Evolutionary conservation across 2,888 invertebrate genomes (phyloP).

Genomic region (Amphipoea lucens): DNA sequence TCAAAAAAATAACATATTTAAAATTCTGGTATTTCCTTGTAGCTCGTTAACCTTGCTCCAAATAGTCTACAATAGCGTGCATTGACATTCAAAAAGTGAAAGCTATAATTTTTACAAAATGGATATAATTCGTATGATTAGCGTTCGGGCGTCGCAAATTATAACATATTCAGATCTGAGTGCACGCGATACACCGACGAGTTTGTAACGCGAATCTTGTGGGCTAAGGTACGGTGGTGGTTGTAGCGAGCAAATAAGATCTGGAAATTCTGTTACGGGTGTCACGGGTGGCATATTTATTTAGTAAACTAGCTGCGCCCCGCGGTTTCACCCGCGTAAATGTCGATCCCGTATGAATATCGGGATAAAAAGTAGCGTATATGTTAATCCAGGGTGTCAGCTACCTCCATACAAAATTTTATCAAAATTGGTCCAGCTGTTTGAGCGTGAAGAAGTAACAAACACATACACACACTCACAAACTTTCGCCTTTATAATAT

Average conservation of each 20-base stretch:
- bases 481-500: too few relatives aligned
- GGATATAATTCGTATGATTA: slow-evolving; percentile 65
- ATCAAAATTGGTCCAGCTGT: too few relatives aligned
- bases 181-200: slow-evolving; percentile 68
- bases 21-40: slow-evolving; percentile 1
- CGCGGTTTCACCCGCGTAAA: too few relatives aligned
- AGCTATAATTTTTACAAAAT: slow-evolving; percentile 59
- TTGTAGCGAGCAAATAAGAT: slow-evolving; percentile 38
- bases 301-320: too few relatives aligned
- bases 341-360: too few relatives aligned
- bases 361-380: too few relatives aligned
- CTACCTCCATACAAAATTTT: too few relatives aligned
- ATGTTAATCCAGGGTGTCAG: too few relatives aligned
- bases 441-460: too few relatives aligned
- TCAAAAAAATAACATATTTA: neutral
- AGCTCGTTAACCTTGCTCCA: slow-evolving; percentile 60
- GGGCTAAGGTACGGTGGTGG: slow-evolving; percentile 31
- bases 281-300: neutral
- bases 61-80: slow-evolving; percentile 65
- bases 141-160: slow-evolving; percentile 65
- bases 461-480: too few relatives aligned
- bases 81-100: slow-evolving; percentile 68
- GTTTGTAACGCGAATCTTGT: slow-evolving; percentile 58
- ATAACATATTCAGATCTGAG: slow-evolving; percentile 68
- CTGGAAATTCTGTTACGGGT: neutral